phyloP scores from a whole-genome alignment of 2,113 vertebrate genomes.

The Garra rufa region DNA sequence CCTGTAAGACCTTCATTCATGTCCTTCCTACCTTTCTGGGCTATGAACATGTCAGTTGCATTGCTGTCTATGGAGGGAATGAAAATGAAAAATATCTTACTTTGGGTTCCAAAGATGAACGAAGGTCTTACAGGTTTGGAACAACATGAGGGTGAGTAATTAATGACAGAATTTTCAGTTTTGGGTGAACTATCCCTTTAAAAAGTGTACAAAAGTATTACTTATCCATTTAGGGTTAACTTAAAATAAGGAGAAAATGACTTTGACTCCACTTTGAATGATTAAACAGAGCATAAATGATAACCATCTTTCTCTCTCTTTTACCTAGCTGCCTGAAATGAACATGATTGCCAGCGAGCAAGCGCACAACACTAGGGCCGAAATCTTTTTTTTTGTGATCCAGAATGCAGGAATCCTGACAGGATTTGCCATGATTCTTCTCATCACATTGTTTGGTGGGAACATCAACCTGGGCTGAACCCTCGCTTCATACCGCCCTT shows the following conservation, averaged over 20 bases:
- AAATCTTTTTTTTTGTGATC: slow-evolving; percentile 88
- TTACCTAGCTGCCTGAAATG: slow-evolving; percentile 89
- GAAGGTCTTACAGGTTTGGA: no score
- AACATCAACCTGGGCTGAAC: slow-evolving; percentile 56
- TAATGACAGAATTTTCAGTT: no score
- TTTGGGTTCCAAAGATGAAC: no score
- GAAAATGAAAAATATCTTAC: no score
- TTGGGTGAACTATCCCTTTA: no score
- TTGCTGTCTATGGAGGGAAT: no score
- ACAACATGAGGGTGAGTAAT: no score
- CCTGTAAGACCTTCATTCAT: no score
- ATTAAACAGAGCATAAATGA: not conserved
- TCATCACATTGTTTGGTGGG: slow-evolving; percentile 88
- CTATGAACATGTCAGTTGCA: no score
- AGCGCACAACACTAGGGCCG: slow-evolving; percentile 71
- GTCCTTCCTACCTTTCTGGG: no score
- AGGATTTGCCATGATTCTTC: slow-evolving; percentile 88
- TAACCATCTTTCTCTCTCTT: slow-evolving; percentile 4
- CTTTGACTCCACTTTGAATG: not conserved
- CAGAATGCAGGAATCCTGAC: slow-evolving; percentile 92
- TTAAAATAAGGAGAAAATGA: not conserved
- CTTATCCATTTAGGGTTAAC: not conserved
- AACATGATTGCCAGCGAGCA: slow-evolving; percentile 85
- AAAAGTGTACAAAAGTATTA: no score
- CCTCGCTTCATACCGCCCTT: not conserved